Evolutionary conservation across 2,797 vertebrate species (phyloP).

Genomic region (Halcyon chelicuti): DNA sequence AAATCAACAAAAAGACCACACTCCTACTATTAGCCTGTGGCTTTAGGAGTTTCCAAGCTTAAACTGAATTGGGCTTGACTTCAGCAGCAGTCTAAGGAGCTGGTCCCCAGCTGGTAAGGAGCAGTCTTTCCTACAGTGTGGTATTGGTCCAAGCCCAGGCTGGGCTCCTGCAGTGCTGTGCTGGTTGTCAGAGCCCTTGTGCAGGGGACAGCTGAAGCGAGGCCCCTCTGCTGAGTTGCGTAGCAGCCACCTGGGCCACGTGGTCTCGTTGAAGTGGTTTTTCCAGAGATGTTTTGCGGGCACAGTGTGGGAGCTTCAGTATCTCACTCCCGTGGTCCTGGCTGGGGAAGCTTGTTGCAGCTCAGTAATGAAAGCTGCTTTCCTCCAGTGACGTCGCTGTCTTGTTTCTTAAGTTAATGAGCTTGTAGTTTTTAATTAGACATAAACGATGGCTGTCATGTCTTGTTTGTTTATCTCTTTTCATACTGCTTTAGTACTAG

Average conservation of each 20-base stretch:
- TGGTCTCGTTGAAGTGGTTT: background rate
- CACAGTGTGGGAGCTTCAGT: background rate
- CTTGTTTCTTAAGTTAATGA: slow-evolving; percentile 27
- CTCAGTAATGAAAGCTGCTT: slow-evolving; percentile 32
- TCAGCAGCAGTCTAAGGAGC: background rate
- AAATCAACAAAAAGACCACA: too few relatives aligned
- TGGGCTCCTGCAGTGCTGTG: background rate
- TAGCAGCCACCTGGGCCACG: background rate
- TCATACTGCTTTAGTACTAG: background rate
- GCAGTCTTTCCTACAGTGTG: fast-evolving
- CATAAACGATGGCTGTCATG: background rate
- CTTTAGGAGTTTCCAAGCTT: background rate
- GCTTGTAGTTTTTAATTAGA: slow-evolving; percentile 40
- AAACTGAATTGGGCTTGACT: background rate
- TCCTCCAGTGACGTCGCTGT: background rate
- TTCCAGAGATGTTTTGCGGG: background rate
- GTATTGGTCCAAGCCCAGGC: background rate
- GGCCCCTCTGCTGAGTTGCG: background rate
- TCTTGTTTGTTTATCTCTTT: background rate
- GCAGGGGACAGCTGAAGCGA: background rate
- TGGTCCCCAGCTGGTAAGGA: background rate
- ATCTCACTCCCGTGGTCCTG: fast-evolving
- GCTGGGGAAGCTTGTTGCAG: background rate
- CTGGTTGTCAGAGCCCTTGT: background rate
- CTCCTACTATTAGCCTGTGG: background rate